Conservation (phyloP, 2,113 vertebrate species). For the Turdus rufiventris region DNA sequence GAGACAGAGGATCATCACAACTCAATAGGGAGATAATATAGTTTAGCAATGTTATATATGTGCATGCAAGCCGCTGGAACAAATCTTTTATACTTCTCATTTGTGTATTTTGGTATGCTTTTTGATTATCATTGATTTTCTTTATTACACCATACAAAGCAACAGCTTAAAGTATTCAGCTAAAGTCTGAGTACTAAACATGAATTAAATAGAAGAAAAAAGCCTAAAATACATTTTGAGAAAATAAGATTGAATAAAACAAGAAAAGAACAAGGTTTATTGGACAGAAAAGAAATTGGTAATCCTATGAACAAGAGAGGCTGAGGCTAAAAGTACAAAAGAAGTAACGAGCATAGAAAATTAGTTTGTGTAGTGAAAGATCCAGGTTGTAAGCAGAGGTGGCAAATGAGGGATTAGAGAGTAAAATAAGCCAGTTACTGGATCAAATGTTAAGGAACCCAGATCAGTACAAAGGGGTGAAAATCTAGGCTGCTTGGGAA, state of each 20-base stretch:
- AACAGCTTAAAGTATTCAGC: neutral
- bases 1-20: neutral
- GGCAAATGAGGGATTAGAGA: neutral
- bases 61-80: neutral
- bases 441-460: constrained; percentile 33
- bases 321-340: neutral
- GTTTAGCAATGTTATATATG: neutral
- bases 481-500: constrained; percentile 23
- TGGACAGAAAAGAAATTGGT: neutral
- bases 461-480: constrained; percentile 23
- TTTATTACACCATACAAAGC: neutral
- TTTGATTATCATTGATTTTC: constrained; percentile 13
- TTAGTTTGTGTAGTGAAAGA: neutral
- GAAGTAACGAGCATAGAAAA: neutral
- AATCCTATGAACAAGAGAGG: neutral
- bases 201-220: constrained; percentile 1
- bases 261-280: neutral
- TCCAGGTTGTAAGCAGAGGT: neutral
- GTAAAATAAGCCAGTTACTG: constrained; percentile 21
- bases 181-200: neutral
- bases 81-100: neutral
- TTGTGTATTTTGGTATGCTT: neutral
- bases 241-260: constrained; percentile 47
- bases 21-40: neutral
- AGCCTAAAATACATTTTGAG: neutral